Evolutionary conservation across 2,888 invertebrate genomes (phyloP), one percentile per base, ranked within the genome.

Genomic region (Caenorhabditis parvicauda): DNA sequence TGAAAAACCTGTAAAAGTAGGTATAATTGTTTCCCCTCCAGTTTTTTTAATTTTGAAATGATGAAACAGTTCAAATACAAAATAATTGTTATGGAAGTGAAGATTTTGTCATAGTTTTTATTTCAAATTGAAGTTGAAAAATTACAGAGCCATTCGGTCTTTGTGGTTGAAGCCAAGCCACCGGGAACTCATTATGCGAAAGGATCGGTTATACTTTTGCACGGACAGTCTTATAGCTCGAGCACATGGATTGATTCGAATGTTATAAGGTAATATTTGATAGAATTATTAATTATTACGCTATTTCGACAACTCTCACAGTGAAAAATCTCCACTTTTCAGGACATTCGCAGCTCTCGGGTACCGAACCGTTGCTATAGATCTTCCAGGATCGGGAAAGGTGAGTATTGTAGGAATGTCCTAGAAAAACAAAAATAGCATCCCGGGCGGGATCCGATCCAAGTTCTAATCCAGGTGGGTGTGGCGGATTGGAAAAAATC

Each of bases 181-280:
- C 72, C 72, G 0, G 64, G 59, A 17, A 59, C 59, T 17, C 66
- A 72, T 46, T 72, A 67, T 41, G 51, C 65, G 17, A 72, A 72
- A 35, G 66, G 63, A 5, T 54, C 59, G 7, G 57, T 72, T 3
- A 48, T 72, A 2, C 63, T 72, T 41, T 55, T 72, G 1, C 72
- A 72, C 41, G 72, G 72, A 14, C 72, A 72, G 50, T 58, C 65
- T 5, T 72, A 65, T 32, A 60, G 68, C 1, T 67, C 67, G 0
- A 54, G 65, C 6, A 70, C 70, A 7, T 72, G 72, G 72, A 38
- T 42, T 2, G 68, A 72, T 35, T 57, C 70, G 29, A 55, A 64
- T 17, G 49, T 60, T 39, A 22, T 70, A 19, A 37, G 56, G 62
- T 62, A 35, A 38, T n/a, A n/a, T n/a, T n/a, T n/a, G 32, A 12